phyloP scores from a whole-genome alignment of 2,888 invertebrate species.

The Netelia virgata region DNA sequence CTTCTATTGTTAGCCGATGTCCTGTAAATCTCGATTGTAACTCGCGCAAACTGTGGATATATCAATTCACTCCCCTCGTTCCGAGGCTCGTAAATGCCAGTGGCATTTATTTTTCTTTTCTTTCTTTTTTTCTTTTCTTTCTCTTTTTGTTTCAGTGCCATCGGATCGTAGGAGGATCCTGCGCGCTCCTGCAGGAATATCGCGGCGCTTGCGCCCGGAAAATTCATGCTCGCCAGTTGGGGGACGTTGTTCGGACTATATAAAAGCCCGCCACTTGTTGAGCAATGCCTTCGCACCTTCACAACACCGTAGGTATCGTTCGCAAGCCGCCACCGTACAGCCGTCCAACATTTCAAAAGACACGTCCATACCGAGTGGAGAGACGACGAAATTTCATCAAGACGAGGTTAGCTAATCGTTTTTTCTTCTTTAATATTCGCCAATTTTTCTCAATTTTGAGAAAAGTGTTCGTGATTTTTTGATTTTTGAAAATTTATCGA shows the following conservation, averaged over 20 bases:
- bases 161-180: slow-evolving; percentile 59
- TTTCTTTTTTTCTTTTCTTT: background rate
- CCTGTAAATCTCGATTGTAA: slow-evolving; percentile 66
- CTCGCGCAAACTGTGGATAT: slow-evolving; percentile 7
- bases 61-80: slow-evolving; percentile 7
- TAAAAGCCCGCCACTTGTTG: slow-evolving; percentile 85
- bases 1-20: background rate
- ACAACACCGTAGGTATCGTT: slow-evolving; percentile 78
- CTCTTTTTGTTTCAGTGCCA: slow-evolving; percentile 45
- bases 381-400: slow-evolving; percentile 6
- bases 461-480: background rate
- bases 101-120: background rate
- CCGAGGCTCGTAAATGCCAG: slow-evolving; percentile 16
- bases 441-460: background rate
- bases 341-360: slow-evolving; percentile 65
- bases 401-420: slow-evolving; percentile 18
- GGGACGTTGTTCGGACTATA: slow-evolving; percentile 75
- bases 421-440: slow-evolving; percentile 7
- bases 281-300: slow-evolving; percentile 81
- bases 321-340: slow-evolving; percentile 63
- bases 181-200: slow-evolving; percentile 41
- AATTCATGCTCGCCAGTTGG: slow-evolving; percentile 57
- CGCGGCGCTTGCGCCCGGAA: slow-evolving; percentile 77
- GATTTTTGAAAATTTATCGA: background rate
- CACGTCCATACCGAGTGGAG: slow-evolving; percentile 56